Percentiles rank a stretch among this genome's conserved stretches.
phyloP scores from a whole-genome alignment of 2,113 vertebrate species.

The Amblyornis subalaris region DNA sequence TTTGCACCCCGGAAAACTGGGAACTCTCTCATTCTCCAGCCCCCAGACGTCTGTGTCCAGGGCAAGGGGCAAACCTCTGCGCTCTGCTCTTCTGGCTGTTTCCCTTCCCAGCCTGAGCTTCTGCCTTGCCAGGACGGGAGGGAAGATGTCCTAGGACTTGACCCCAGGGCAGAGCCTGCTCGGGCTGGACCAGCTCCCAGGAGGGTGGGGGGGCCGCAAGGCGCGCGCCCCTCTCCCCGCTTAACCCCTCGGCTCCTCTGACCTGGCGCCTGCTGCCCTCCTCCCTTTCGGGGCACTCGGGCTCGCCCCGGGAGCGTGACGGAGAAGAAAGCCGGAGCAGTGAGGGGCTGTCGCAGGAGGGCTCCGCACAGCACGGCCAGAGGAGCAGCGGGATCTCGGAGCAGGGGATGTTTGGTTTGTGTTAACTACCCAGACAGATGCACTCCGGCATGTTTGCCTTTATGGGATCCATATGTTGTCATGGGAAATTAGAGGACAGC shows the following conservation, averaged over 20 bases:
- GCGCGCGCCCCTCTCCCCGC: conserved; percentile 25
- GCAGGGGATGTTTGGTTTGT: conserved; percentile 70
- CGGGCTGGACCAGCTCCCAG: conserved; percentile 45
- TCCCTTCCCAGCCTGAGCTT: background rate
- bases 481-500: conserved; percentile 72
- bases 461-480: conserved; percentile 76
- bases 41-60: background rate
- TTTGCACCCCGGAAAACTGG: background rate
- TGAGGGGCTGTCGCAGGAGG: background rate
- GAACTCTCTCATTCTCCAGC: background rate
- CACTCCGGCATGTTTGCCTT: conserved; percentile 74
- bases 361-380: conserved; percentile 8
- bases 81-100: background rate
- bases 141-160: conserved; percentile 70
- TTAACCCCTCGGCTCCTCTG: conserved; percentile 55
- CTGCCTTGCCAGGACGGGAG: conserved; percentile 57
- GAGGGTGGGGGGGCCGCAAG: background rate
- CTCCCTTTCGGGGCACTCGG: conserved; percentile 16
- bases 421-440: conserved; percentile 75
- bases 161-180: conserved; percentile 65
- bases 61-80: background rate
- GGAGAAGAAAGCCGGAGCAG: conserved; percentile 12
- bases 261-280: background rate
- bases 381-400: conserved; percentile 28
- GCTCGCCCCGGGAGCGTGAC: conserved; percentile 12